Evolutionary conservation across 2,797 vertebrate genomes (phyloP).

Genomic region (Chelon auratus): DNA sequence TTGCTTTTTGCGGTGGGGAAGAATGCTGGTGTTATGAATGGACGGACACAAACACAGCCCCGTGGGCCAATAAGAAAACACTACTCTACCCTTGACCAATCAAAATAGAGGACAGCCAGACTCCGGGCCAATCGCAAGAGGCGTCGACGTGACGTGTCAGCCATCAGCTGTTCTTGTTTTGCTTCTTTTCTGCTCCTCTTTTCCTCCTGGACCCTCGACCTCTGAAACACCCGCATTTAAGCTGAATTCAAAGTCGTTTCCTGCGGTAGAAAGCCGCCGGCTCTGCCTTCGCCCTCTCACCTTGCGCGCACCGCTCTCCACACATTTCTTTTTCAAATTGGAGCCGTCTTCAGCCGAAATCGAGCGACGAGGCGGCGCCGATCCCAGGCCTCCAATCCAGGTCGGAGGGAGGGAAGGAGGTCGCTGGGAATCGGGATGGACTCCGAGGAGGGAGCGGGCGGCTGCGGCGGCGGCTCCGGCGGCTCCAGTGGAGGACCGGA

Average conservation of each 20-base stretch:
- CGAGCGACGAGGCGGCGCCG: slow-evolving; percentile 73
- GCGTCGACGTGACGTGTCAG: slow-evolving; percentile 56
- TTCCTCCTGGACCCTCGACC: slow-evolving; percentile 4
- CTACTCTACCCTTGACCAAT: slow-evolving; percentile 55
- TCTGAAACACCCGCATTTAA: neutral
- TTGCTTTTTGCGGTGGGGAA: too few species aligned
- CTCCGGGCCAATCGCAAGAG: slow-evolving; percentile 39
- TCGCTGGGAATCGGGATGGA: slow-evolving; percentile 85
- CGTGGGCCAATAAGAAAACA: slow-evolving; percentile 53
- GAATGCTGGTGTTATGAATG: slow-evolving; percentile 14
- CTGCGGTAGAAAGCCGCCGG: neutral
- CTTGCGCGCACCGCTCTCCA: accelerated
- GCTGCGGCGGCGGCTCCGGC: slow-evolving; percentile 15
- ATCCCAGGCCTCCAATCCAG: slow-evolving; percentile 84
- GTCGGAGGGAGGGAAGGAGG: slow-evolving; percentile 80
- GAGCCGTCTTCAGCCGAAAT: slow-evolving; percentile 73
- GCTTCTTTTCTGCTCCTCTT: slow-evolving; percentile 49
- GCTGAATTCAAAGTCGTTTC: accelerated
- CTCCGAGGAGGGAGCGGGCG: slow-evolving; percentile 72
- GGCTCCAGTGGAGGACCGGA: too few species aligned
- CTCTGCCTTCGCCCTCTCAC: neutral
- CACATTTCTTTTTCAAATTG: slow-evolving; percentile 60
- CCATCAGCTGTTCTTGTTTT: slow-evolving; percentile 88
- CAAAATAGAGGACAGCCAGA: slow-evolving; percentile 5
- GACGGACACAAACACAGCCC: slow-evolving; percentile 20